A percentile compares a stretch with the other conserved stretches of the same genome.
phyloP scores from a whole-genome alignment of 2,113 vertebrate species.

The Cryptomyrus ogoouensis region DNA sequence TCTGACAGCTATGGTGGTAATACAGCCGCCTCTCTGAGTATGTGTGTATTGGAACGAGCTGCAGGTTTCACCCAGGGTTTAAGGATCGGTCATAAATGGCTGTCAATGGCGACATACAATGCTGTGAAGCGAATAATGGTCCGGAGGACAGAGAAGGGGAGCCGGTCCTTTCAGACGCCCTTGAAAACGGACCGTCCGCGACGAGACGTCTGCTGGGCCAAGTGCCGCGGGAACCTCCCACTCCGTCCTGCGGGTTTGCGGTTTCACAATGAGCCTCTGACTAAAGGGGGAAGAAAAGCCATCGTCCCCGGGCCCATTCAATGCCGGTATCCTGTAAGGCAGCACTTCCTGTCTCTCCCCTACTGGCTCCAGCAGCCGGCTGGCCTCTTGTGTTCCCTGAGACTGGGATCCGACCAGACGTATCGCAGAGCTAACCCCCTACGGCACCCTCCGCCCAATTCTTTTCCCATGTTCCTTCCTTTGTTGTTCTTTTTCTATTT shows the following conservation, averaged over 20 bases:
- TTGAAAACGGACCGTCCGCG: not conserved
- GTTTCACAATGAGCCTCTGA: conserved; percentile 23
- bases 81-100: not conserved
- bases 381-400: not conserved
- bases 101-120: not conserved
- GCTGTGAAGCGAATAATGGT: not conserved
- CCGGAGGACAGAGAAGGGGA: not conserved
- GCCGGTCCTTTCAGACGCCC: not conserved
- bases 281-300: conserved; percentile 42
- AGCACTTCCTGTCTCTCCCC: conserved; percentile 55
- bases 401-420: not conserved
- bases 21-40: not conserved
- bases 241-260: not conserved
- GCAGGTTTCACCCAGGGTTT: not conserved
- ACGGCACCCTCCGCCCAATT: not conserved
- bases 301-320: conserved; percentile 40
- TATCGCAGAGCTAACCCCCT: not conserved
- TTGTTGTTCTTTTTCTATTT: conserved; percentile 44
- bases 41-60: not conserved
- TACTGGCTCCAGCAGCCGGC: conserved; percentile 47
- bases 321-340: conserved; percentile 63
- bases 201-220: not conserved
- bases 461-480: conserved; percentile 53
- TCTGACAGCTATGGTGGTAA: not conserved
- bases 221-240: conserved; percentile 38